Evolutionary conservation across 2,113 vertebrate species (phyloP).

Genomic region (Emydocephalus ijimae): DNA sequence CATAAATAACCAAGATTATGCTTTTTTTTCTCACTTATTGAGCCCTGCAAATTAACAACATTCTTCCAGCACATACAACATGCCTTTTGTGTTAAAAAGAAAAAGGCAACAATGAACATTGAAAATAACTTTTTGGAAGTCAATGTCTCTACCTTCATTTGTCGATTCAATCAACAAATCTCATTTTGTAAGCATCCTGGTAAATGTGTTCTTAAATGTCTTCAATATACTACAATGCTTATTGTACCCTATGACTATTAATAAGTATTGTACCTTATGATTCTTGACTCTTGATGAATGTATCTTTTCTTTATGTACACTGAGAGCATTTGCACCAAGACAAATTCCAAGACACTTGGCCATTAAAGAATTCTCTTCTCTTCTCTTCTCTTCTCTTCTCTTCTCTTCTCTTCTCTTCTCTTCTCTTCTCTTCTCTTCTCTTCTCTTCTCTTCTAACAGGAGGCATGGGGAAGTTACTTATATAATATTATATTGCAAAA

Average conservation of each 20-base stretch:
- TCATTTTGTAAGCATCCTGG: neutral
- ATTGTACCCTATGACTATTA: too few species aligned
- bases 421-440: too few species aligned
- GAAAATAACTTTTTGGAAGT: slow-evolving; percentile 6
- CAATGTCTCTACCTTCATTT: slow-evolving; percentile 25
- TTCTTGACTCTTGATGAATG: too few species aligned
- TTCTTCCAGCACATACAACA: neutral
- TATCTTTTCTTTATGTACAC: too few species aligned
- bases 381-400: too few species aligned
- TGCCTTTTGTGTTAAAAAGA: neutral
- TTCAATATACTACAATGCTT: neutral
- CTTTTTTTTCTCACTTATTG: neutral
- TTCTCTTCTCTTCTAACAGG: neutral
- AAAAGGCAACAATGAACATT: neutral
- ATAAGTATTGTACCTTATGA: too few species aligned
- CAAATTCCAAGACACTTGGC: too few species aligned
- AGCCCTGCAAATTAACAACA: neutral
- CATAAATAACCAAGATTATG: neutral
- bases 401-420: too few species aligned
- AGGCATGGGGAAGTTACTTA: neutral
- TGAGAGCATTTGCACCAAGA: too few species aligned
- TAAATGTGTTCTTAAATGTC: neutral
- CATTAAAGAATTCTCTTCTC: too few species aligned
- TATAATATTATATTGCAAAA: neutral
- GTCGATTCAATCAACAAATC: neutral